Evolutionary conservation across 92 coral and sea anemone species (phyloP).

Genomic region (Epizoanthus rinbou): DNA sequence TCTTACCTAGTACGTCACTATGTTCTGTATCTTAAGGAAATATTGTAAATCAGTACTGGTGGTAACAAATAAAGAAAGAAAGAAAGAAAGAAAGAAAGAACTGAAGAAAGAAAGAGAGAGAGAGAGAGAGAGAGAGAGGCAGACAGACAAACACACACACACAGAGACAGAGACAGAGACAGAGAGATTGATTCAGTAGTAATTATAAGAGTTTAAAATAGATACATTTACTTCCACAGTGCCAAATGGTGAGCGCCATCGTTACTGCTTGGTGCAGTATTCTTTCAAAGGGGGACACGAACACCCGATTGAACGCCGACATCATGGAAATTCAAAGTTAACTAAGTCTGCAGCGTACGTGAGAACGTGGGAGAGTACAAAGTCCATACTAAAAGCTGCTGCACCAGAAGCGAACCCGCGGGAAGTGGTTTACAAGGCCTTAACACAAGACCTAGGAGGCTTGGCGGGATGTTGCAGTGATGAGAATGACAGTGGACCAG

Average conservation of each 20-base stretch:
- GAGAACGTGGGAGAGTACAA: constrained; percentile 49
- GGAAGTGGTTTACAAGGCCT: constrained; percentile 25
- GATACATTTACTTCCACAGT: constrained; percentile 8
- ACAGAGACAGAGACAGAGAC: too few relatives aligned
- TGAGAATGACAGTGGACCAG: too few relatives aligned
- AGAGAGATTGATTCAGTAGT: background rate
- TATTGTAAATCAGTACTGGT: too few relatives aligned
- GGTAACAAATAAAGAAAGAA: too few relatives aligned
- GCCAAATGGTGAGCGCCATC: constrained; percentile 33
- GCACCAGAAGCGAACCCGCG: constrained; percentile 20
- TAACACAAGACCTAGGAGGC: constrained; percentile 6
- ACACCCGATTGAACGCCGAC: constrained; percentile 33
- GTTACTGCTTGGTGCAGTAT: constrained; percentile 43
- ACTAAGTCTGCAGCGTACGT: background rate
- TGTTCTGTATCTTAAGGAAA: too few relatives aligned
- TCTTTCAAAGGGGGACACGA: constrained; percentile 45
- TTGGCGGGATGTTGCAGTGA: background rate
- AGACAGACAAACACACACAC: too few relatives aligned
- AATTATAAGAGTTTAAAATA: too few relatives aligned
- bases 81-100: too few relatives aligned
- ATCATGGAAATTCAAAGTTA: constrained; percentile 32
- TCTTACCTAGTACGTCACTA: too few relatives aligned
- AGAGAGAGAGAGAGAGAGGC: too few relatives aligned
- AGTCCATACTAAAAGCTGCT: constrained; percentile 15
- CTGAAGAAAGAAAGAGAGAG: too few relatives aligned